A percentile compares a stretch with the other conserved stretches of the same genome.
Evolutionary conservation across 2,888 invertebrate species (phyloP).

Genomic region (Dolomedes plantarius): DNA sequence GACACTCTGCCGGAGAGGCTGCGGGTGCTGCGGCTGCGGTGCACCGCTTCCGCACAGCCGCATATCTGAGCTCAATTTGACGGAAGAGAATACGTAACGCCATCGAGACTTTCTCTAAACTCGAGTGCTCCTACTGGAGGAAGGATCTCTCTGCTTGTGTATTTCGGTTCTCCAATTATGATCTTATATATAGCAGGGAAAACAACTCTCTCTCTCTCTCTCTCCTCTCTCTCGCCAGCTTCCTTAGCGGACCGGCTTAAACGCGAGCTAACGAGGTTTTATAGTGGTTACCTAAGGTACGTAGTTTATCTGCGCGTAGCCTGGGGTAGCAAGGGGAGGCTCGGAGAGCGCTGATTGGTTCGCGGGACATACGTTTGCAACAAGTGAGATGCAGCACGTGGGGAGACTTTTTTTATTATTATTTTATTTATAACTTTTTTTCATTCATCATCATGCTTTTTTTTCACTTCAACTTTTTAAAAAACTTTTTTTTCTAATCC

Average conservation of each 20-base stretch:
- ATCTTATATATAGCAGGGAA: not conserved
- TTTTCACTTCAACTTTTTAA: conserved; percentile 10
- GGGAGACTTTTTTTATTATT: conserved; percentile 9
- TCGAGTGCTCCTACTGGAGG: not conserved
- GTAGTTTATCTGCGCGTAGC: conserved; percentile 21
- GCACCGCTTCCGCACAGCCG: not conserved
- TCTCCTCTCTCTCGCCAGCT: not conserved
- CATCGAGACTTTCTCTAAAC: not conserved
- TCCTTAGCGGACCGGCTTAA: conserved; percentile 14
- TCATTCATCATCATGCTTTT: not conserved
- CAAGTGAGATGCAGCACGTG: conserved; percentile 39
- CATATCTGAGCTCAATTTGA: not conserved
- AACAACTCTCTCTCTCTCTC: not conserved
- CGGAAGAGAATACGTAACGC: not conserved
- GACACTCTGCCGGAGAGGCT: conserved; percentile 7
- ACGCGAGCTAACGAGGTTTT: conserved; percentile 19
- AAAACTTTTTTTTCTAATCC: not conserved
- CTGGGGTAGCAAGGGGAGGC: conserved; percentile 2
- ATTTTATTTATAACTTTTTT: not conserved
- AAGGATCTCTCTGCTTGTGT: not conserved
- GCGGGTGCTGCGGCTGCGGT: not conserved
- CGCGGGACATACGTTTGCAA: conserved; percentile 20
- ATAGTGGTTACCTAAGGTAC: conserved; percentile 28
- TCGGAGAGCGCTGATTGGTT: conserved; percentile 24
- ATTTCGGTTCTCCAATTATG: not conserved